Evolutionary conservation across 2,888 invertebrate genomes (phyloP).

Genomic region (Phymatocera aterrima): DNA sequence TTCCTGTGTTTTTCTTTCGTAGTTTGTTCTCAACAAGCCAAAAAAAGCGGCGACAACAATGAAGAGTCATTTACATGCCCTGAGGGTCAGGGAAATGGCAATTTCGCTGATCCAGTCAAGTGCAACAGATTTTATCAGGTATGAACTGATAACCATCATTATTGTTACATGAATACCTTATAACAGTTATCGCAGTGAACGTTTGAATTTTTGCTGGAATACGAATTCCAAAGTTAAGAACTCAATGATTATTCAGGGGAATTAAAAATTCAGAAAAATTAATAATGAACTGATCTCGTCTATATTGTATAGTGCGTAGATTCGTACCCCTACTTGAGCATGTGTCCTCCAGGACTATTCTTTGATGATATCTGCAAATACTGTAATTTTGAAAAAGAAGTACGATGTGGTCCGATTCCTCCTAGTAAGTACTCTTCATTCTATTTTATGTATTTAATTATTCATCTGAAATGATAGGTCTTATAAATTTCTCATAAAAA

Average conservation of each 20-base stretch:
- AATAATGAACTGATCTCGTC: not conserved
- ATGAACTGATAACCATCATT: slow-evolving; percentile 60
- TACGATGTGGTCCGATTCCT: slow-evolving; percentile 92
- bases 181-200: not conserved
- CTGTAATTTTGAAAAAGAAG: slow-evolving; percentile 93
- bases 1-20: slow-evolving; percentile 60
- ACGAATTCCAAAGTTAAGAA: not conserved
- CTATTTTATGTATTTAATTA: no score
- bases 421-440: slow-evolving; percentile 83
- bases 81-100: slow-evolving; percentile 89
- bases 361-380: slow-evolving; percentile 94
- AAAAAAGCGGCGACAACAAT: slow-evolving; percentile 77
- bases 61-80: slow-evolving; percentile 87
- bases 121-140: slow-evolving; percentile 94
- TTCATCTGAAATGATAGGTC: no score
- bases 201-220: not conserved
- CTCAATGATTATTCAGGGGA: not conserved
- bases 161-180: not conserved
- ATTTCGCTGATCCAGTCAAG: slow-evolving; percentile 92
- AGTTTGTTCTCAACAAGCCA: slow-evolving; percentile 75
- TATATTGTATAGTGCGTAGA: slow-evolving; percentile 88
- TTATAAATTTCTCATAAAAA: no score
- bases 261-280: slow-evolving; percentile 1
- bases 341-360: slow-evolving; percentile 92
- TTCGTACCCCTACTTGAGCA: slow-evolving; percentile 90